Evolutionary conservation across 2,888 invertebrate genomes (phyloP).

Genomic region (Ochropacha duplaris): DNA sequence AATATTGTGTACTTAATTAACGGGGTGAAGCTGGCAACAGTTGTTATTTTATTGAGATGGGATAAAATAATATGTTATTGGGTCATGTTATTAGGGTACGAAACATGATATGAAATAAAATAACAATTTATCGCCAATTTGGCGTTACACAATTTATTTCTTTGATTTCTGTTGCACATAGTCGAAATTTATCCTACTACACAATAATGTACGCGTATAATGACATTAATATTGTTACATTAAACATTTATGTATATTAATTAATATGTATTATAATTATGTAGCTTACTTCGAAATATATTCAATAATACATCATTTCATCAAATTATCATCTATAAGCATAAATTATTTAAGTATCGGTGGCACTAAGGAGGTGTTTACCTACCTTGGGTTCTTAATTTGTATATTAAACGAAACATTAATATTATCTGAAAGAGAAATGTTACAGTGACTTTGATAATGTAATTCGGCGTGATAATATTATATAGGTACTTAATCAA

Average conservation of each 20-base stretch:
- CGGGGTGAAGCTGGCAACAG: no score
- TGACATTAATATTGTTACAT: constrained; percentile 41
- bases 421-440: constrained; percentile 14
- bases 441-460: constrained; percentile 14
- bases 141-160: constrained; percentile 66
- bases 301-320: constrained; percentile 29
- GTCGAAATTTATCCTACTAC: constrained; percentile 58
- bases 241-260: constrained; percentile 48
- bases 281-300: constrained; percentile 35
- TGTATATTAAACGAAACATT: background rate
- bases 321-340: constrained; percentile 43
- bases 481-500: constrained; percentile 10
- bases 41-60: background rate
- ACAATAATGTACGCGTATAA: constrained; percentile 50
- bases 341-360: constrained; percentile 25
- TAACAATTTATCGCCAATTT: constrained; percentile 27
- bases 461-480: constrained; percentile 18
- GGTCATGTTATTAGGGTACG: background rate
- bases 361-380: background rate
- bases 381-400: background rate
- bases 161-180: constrained; percentile 59
- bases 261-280: constrained; percentile 32
- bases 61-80: background rate
- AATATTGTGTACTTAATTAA: no score
- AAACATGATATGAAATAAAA: background rate